These are phyloP conservation scores for Tiphia femorata DNA, from an alignment of 2,888 invertebrate genomes.

Conservation along the genomic window DNA sequence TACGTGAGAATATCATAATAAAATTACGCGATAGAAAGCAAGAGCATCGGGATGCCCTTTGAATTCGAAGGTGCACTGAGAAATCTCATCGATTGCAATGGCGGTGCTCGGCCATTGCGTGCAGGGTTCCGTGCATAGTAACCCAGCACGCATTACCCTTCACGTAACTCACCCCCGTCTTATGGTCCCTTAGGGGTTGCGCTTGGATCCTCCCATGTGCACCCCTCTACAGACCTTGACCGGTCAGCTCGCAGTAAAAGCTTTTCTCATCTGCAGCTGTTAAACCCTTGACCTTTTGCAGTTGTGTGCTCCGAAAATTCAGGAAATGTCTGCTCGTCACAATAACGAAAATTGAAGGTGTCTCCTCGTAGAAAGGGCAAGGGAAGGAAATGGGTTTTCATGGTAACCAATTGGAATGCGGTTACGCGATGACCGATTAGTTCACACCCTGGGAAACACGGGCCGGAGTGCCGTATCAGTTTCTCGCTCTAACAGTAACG, in stretches of 20 bases:
- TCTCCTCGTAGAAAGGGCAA: too few species aligned
- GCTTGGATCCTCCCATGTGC: slow-evolving; percentile 15
- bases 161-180: slow-evolving; percentile 34
- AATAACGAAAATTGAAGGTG: slow-evolving; percentile 27
- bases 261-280: slow-evolving; percentile 52
- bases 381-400: too few species aligned
- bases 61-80: too few species aligned
- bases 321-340: slow-evolving; percentile 30
- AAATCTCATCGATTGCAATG: slow-evolving; percentile 35
- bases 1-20: too few species aligned
- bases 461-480: too few species aligned
- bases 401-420: too few species aligned
- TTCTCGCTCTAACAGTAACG: too few species aligned
- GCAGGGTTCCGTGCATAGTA: slow-evolving; percentile 28
- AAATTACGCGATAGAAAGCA: too few species aligned
- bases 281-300: slow-evolving; percentile 58
- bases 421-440: too few species aligned
- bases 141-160: slow-evolving; percentile 33
- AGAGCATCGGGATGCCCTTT: too few species aligned
- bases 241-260: slow-evolving; percentile 40
- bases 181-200: slow-evolving; percentile 32
- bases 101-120: slow-evolving; percentile 47
- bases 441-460: too few species aligned
- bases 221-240: slow-evolving; percentile 33
- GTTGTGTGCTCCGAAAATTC: slow-evolving; percentile 33